These are phyloP conservation scores for Phengaris arion DNA, from an alignment of 2,888 invertebrate genomes.

Conservation along the genomic window DNA sequence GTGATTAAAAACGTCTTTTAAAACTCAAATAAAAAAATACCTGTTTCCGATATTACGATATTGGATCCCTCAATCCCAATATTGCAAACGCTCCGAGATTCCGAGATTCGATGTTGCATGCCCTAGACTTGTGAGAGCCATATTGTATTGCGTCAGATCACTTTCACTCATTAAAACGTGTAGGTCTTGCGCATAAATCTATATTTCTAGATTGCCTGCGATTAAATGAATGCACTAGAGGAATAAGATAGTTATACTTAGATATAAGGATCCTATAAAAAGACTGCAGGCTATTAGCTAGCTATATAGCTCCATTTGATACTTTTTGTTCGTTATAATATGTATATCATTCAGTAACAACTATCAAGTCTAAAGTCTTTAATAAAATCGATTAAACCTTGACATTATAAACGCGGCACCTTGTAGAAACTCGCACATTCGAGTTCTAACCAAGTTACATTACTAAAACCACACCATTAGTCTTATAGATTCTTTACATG, in stretches of 20 bases:
- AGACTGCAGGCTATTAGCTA: too few relatives aligned
- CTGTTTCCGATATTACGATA: too few relatives aligned
- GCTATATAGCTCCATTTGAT: too few relatives aligned
- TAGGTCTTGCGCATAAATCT: conserved; percentile 24
- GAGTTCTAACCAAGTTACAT: neutral
- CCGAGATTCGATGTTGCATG: too few relatives aligned
- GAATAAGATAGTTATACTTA: too few relatives aligned
- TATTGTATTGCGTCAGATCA: conserved; percentile 27
- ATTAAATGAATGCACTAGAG: neutral
- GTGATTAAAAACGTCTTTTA: too few relatives aligned
- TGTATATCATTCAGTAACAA: too few relatives aligned
- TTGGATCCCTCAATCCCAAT: too few relatives aligned
- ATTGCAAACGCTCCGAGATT: too few relatives aligned
- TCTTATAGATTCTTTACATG: neutral
- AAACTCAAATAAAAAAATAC: too few relatives aligned
- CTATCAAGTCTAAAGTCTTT: neutral
- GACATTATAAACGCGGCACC: conserved; percentile 9
- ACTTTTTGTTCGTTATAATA: too few relatives aligned
- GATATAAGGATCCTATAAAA: too few relatives aligned
- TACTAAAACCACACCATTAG: neutral
- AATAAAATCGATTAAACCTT: conserved; percentile 16
- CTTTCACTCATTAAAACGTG: conserved; percentile 30
- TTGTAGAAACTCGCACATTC: neutral
- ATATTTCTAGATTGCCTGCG: conserved; percentile 2
- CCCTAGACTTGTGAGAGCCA: conserved; percentile 17